Percentiles rank a stretch among this genome's conserved stretches.
Evolutionary conservation across 1,140 invertebrate genomes (phyloP).

Genomic region (Aphaenogaster floridana): DNA sequence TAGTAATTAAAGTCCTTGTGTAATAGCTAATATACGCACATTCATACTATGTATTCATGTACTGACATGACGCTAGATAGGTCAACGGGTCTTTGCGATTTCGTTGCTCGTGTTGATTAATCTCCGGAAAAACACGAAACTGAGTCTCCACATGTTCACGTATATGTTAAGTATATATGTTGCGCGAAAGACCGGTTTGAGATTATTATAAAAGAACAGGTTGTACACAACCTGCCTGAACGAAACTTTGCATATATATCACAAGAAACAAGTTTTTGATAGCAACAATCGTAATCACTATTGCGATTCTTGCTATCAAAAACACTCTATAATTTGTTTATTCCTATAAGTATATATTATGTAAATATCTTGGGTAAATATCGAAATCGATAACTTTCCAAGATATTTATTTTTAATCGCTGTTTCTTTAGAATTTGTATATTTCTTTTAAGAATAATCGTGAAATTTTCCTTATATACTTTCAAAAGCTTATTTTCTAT

Average conservation of each 20-base stretch:
- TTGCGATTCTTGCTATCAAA: background rate
- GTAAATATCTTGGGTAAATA: background rate
- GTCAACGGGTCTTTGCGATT: background rate
- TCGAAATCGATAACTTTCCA: background rate
- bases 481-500: conserved; percentile 3
- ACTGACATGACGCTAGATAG: background rate
- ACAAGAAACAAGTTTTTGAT: background rate
- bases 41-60: background rate
- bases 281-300: background rate
- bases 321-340: background rate
- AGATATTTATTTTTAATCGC: background rate
- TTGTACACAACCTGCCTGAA: conserved; percentile 11
- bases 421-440: background rate
- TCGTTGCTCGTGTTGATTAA: conserved; percentile 35
- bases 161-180: background rate
- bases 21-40: background rate
- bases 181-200: conserved; percentile 47
- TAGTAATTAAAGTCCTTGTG: conserved; percentile 1
- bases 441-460: background rate
- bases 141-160: conserved; percentile 1
- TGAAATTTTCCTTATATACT: background rate
- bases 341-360: background rate
- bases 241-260: conserved; percentile 27
- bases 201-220: conserved; percentile 50
- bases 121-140: conserved; percentile 37